A percentile compares a stretch with the other conserved stretches of the same genome.
These are phyloP conservation scores for Psophia crepitans DNA, from an alignment of 2,113 vertebrate species.

Conservation along the genomic window DNA sequence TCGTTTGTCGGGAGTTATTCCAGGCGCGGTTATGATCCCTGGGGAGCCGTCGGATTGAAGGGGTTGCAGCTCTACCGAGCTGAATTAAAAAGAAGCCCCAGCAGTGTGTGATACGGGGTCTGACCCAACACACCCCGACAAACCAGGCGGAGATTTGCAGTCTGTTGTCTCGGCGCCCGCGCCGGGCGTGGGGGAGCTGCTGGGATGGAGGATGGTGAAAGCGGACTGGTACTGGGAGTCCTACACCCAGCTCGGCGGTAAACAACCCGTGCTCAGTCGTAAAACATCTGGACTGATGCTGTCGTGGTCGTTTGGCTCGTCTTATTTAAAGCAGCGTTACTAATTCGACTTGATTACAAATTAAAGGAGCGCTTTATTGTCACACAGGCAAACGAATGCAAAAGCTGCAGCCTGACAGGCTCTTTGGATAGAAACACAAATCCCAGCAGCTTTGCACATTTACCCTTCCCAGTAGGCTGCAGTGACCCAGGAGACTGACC, in stretches of 20 bases:
- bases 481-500: not conserved
- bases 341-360: not conserved
- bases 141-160: not conserved
- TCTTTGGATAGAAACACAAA: not conserved
- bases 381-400: not conserved
- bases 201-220: not conserved
- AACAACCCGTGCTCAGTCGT: not conserved
- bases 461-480: not conserved
- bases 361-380: not conserved
- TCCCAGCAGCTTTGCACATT: not conserved
- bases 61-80: not conserved
- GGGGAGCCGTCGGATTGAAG: not conserved
- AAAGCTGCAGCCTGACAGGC: not conserved
- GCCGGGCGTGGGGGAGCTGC: not conserved
- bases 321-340: not conserved
- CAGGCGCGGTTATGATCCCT: fast-evolving
- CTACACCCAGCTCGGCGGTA: not conserved
- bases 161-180: not conserved
- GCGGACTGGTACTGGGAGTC: fast-evolving
- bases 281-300: not conserved
- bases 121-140: not conserved
- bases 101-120: not conserved
- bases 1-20: not conserved
- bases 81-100: not conserved
- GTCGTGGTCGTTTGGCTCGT: not conserved